A percentile compares a stretch with the other conserved stretches of the same genome.
Evolutionary conservation across 2,888 invertebrate species (phyloP).

Genomic region (Abscondita cerata): DNA sequence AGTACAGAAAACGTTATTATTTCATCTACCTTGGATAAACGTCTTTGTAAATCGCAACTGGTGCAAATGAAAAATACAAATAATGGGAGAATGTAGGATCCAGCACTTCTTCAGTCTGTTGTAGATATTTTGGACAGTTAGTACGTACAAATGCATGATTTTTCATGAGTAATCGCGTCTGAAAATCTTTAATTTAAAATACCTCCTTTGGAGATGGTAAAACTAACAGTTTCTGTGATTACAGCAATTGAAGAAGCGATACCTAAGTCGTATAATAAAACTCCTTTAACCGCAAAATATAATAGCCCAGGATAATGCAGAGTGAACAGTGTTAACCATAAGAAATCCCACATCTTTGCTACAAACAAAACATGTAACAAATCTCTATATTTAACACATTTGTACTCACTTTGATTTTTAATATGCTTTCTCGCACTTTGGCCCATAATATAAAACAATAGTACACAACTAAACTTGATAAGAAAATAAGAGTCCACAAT

Average conservation of each 20-base stretch:
- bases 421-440: too few species aligned
- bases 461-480: too few species aligned
- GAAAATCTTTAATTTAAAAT: too few species aligned
- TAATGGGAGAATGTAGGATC: constrained; percentile 1
- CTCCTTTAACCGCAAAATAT: background rate
- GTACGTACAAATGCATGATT: background rate
- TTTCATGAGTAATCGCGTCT: constrained; percentile 1
- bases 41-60: background rate
- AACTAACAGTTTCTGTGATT: constrained; percentile 11
- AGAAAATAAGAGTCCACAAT: too few species aligned
- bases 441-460: too few species aligned
- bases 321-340: too few species aligned
- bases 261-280: background rate
- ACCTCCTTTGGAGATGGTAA: too few species aligned
- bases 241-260: background rate
- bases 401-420: too few species aligned
- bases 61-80: constrained; percentile 2
- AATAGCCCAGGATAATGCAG: too few species aligned
- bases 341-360: too few species aligned
- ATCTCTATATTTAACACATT: too few species aligned
- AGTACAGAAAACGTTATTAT: background rate
- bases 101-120: background rate
- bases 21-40: background rate
- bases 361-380: too few species aligned
- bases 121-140: background rate